These are phyloP conservation scores for Apoda limacodes DNA, from an alignment of 2,888 invertebrate genomes.

Conservation along the genomic window DNA sequence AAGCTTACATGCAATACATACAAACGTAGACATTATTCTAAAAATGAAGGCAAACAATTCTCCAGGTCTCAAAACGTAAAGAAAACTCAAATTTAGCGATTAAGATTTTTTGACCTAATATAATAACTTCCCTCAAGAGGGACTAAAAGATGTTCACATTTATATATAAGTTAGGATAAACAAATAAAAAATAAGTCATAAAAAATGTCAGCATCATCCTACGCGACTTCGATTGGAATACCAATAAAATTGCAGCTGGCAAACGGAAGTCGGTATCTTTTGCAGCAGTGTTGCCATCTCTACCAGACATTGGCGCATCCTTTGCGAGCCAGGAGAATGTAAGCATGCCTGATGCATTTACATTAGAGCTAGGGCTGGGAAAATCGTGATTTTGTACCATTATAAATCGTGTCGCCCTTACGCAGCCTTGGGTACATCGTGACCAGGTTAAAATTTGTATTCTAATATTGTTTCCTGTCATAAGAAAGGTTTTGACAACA, in stretches of 20 bases:
- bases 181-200: conserved; percentile 2
- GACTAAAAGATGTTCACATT: background rate
- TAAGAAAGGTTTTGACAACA: no score
- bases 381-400: conserved; percentile 28
- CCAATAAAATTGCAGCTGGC: conserved; percentile 24
- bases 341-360: conserved; percentile 31
- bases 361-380: conserved; percentile 28
- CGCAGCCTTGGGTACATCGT: conserved; percentile 41
- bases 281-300: conserved; percentile 28
- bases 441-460: conserved; percentile 33
- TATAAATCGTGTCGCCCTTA: conserved; percentile 34
- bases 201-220: conserved; percentile 12
- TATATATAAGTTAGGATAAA: background rate
- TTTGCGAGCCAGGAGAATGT: conserved; percentile 21
- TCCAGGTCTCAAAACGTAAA: no score
- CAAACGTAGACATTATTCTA: conserved; percentile 5
- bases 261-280: conserved; percentile 64
- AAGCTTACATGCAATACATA: no score
- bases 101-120: no score
- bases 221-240: conserved; percentile 23
- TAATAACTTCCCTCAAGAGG: no score
- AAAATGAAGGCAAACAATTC: no score
- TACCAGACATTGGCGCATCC: conserved; percentile 30
- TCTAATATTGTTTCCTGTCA: no score
- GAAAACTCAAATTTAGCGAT: no score